Percentiles rank a stretch among this genome's conserved stretches.
Conservation (phyloP, 2,797 vertebrate genomes). For the Huso huso region DNA sequence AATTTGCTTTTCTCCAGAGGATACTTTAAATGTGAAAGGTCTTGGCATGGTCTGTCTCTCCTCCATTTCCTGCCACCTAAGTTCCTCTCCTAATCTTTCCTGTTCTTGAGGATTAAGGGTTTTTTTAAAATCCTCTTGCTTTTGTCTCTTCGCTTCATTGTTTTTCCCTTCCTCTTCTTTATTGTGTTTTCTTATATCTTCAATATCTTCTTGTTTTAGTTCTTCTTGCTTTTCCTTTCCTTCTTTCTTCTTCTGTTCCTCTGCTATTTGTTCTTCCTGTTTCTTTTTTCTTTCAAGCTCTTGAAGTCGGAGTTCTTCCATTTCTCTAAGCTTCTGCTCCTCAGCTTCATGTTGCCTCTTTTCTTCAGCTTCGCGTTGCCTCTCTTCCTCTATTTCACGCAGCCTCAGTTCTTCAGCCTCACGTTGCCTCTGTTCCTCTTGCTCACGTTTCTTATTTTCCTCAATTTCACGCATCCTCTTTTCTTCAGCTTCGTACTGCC, state of each 20-base stretch:
- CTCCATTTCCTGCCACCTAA: conserved; percentile 89
- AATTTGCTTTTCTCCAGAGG: conserved; percentile 91
- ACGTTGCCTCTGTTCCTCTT: conserved; percentile 22
- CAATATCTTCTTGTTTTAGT: conserved; percentile 21
- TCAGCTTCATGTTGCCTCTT: conserved; percentile 32
- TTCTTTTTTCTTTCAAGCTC: conserved; percentile 29
- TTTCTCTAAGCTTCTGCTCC: conserved; percentile 29
- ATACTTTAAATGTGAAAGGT: conserved; percentile 93
- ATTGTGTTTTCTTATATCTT: conserved; percentile 19
- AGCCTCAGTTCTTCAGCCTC: conserved; percentile 15
- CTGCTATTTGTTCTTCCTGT: neutral
- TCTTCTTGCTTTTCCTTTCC: conserved; percentile 15
- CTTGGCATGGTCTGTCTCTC: conserved; percentile 71
- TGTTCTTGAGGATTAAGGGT: too few species aligned
- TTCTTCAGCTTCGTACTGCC: too few species aligned
- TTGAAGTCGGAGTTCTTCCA: conserved; percentile 23
- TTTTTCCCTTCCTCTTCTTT: too few species aligned
- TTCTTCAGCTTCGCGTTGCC: conserved; percentile 27
- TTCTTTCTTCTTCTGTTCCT: neutral
- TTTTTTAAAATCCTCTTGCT: too few species aligned
- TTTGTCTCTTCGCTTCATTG: too few species aligned
- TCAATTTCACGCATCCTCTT: too few species aligned
- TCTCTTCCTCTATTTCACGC: conserved; percentile 24
- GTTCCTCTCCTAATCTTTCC: conserved; percentile 53
- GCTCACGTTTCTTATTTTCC: too few species aligned